Evolutionary conservation across 1,140 invertebrate species (phyloP).

Genomic region (Protaetia brevitarsis): DNA sequence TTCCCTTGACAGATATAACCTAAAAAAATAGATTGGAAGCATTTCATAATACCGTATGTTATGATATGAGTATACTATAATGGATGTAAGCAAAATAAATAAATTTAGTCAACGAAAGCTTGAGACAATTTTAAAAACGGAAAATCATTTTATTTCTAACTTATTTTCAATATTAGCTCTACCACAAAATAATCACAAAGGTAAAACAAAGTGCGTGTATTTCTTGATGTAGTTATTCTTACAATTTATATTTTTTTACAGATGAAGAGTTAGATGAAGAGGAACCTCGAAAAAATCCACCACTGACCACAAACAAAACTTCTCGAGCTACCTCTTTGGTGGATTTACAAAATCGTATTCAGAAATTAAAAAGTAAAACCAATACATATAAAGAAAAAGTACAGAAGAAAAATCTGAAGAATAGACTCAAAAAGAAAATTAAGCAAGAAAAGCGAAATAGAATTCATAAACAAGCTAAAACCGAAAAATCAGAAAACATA

Average conservation of each 20-base stretch:
- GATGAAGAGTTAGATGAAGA: slow-evolving; percentile 32
- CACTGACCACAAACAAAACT: slow-evolving; percentile 34
- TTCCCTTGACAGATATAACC: too few relatives aligned
- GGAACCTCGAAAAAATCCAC: slow-evolving; percentile 19
- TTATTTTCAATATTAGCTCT: slow-evolving; percentile 48
- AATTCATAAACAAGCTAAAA: slow-evolving; percentile 48
- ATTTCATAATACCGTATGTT: not conserved
- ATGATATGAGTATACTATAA: not conserved
- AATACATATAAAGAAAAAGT: slow-evolving; percentile 56
- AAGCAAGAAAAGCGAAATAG: slow-evolving; percentile 51
- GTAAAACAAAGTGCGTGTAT: slow-evolving; percentile 16
- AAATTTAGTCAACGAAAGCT: slow-evolving; percentile 45
- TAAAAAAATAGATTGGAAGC: too few relatives aligned
- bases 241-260: slow-evolving; percentile 1
- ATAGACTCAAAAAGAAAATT: slow-evolving; percentile 52
- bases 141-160: slow-evolving; percentile 50
- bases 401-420: slow-evolving; percentile 55
- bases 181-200: not conserved
- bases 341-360: slow-evolving; percentile 51
- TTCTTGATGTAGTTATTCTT: not conserved
- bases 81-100: not conserved
- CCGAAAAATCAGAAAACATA: slow-evolving; percentile 42
- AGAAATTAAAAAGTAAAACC: slow-evolving; percentile 50
- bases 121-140: slow-evolving; percentile 43
- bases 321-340: slow-evolving; percentile 50